Evolutionary conservation across 1,140 invertebrate species (phyloP), one percentile per base, ranked within the genome.

Genomic region (Elymnias hypermnestra): DNA sequence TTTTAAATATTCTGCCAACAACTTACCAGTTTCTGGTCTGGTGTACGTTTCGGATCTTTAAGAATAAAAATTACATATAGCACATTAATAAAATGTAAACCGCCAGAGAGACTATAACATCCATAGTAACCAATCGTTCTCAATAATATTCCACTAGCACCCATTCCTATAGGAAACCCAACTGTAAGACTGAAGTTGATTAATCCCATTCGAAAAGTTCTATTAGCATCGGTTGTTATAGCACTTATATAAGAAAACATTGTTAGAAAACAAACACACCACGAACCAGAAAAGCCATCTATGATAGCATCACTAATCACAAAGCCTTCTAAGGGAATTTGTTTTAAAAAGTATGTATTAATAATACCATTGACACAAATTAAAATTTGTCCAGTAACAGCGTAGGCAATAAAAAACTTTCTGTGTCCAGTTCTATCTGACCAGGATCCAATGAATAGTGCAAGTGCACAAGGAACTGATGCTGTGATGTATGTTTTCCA

Each of bases 21-120:
- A 91, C 89, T 31, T 89, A 91, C 50, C 89, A 89, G 63, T 88
- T 91, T 56, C 88, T 87, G 57, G 89, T 84, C 44, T 82, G 88
- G 72, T 86, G 88, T 57, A 88, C 68, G 29, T 87, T 89, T 61
- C 87, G 91, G 69, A 88, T 91, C 54, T 88, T 65, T 77, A 3
- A 84, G 43, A 14, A 74, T 51, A 2, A 77, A 55, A 4, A 57
- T 33, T 42, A 51, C 66, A 35, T 87, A 87, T 2, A 64, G 1
- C 4, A 87, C 52, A 31, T 85, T 84, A 0, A 72, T 23, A 1
- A 69, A 22, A 51, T 85, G 73, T 17, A 87, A 37, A 14, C 36
- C 22, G 0, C 53, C 51, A 3, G 72, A 57, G 7, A 83, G 41
- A 1, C 58, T 48, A 19, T 81, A 88, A 10, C 76, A 66, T 26